A percentile compares a stretch with the other conserved stretches of the same genome.
phyloP scores from a whole-genome alignment of 2,797 vertebrate genomes.

The Syngnathus acus region DNA sequence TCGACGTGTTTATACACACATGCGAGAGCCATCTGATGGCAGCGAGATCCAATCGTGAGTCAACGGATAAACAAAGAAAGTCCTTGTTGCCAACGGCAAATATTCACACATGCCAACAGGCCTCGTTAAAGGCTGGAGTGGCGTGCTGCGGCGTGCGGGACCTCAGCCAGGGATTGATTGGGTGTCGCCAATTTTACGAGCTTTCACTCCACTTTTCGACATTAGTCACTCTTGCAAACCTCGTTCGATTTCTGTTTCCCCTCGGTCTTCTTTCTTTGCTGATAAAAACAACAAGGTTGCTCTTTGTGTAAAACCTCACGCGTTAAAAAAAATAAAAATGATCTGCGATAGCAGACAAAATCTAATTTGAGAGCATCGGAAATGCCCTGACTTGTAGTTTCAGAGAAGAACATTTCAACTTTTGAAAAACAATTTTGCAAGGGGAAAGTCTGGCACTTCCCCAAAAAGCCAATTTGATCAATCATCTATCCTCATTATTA shows the following conservation, averaged over 20 bases:
- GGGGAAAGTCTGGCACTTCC: neutral
- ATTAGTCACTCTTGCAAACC: slow-evolving; percentile 25
- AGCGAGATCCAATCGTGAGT: slow-evolving; percentile 26
- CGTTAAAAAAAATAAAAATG: slow-evolving; percentile 12
- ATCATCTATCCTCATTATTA: neutral
- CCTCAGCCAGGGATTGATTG: slow-evolving; percentile 50
- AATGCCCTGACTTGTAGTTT: neutral
- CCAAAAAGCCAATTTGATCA: too few relatives aligned
- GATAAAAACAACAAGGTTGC: slow-evolving; percentile 21
- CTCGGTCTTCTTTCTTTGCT: slow-evolving; percentile 9
- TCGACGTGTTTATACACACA: slow-evolving; percentile 11
- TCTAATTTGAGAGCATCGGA: slow-evolving; percentile 8
- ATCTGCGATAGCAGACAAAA: slow-evolving; percentile 7
- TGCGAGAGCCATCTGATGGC: slow-evolving; percentile 21
- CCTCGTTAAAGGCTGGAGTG: slow-evolving; percentile 28
- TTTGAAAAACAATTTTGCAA: too few relatives aligned
- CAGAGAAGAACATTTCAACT: too few relatives aligned
- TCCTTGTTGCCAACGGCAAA: slow-evolving; percentile 7
- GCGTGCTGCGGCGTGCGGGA: slow-evolving; percentile 26
- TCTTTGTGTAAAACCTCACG: slow-evolving; percentile 17
- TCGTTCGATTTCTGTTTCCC: slow-evolving; percentile 17
- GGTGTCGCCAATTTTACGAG: slow-evolving; percentile 54
- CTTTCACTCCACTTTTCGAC: slow-evolving; percentile 38
- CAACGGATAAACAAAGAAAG: slow-evolving; percentile 20
- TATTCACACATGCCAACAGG: slow-evolving; percentile 36